Percentiles rank a stretch among this genome's conserved stretches.
Evolutionary conservation across 2,797 vertebrate species (phyloP).

Genomic region (Diceros bicornis): DNA sequence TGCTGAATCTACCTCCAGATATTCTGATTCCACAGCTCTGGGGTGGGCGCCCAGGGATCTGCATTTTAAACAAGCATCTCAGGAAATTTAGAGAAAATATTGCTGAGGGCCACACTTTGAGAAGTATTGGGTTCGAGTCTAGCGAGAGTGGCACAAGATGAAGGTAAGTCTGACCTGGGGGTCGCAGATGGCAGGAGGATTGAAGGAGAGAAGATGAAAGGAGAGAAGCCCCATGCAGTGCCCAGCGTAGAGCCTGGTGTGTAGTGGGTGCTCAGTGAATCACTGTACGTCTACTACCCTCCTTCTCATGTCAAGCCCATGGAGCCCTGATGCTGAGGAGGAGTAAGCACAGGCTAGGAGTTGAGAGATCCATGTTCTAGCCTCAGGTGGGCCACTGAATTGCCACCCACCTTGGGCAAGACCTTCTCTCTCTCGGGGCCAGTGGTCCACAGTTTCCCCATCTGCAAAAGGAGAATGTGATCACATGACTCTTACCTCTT

Average conservation of each 20-base stretch:
- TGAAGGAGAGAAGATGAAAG: background rate
- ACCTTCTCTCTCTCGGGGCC: background rate
- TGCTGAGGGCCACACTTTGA: background rate
- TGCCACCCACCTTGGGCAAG: background rate
- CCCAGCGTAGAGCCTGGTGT: background rate
- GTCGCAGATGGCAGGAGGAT: background rate
- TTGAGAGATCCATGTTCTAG: background rate
- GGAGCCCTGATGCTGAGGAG: background rate
- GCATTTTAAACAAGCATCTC: background rate
- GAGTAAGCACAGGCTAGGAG: too few relatives aligned
- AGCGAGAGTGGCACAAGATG: background rate
- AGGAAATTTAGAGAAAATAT: background rate
- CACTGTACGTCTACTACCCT: rapidly evolving
- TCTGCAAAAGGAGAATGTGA: background rate
- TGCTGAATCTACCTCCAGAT: background rate
- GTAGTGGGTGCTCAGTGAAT: rapidly evolving
- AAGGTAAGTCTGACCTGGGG: rapidly evolving
- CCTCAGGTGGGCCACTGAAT: background rate
- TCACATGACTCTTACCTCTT: background rate
- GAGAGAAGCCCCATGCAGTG: background rate
- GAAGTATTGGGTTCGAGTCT: background rate
- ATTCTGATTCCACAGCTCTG: background rate
- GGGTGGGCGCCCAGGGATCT: too few relatives aligned
- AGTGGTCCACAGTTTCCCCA: background rate
- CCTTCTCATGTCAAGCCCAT: background rate